phyloP scores from a whole-genome alignment of 1,140 invertebrate species.

The Semibalanus balanoides region DNA sequence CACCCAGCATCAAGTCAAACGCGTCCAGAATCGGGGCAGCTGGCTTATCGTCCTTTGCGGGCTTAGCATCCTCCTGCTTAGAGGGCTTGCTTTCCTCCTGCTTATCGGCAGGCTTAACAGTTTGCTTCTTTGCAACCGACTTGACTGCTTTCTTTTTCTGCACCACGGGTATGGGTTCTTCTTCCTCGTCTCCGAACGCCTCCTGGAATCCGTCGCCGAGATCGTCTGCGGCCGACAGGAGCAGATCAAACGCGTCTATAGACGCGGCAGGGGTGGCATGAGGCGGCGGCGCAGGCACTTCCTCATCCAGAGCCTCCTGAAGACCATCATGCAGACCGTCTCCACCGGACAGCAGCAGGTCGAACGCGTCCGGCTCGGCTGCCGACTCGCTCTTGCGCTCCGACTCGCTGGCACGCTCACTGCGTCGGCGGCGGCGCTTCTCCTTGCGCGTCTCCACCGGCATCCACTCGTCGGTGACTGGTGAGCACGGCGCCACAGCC shows the following conservation, averaged over 20 bases:
- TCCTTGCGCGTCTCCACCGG: background rate
- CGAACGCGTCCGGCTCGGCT: background rate
- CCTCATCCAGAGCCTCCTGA: background rate
- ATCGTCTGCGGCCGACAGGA: background rate
- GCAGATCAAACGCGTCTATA: background rate
- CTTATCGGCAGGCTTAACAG: too few species aligned
- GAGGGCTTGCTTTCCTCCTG: too few species aligned
- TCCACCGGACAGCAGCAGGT: background rate
- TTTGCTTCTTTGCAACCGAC: background rate
- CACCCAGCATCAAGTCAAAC: background rate
- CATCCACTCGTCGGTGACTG: background rate
- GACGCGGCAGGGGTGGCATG: too few species aligned
- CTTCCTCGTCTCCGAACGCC: background rate
- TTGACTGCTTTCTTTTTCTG: too few species aligned
- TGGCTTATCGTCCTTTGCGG: background rate
- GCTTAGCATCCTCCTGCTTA: background rate
- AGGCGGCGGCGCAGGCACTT: background rate
- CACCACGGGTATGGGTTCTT: background rate
- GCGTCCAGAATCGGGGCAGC: background rate
- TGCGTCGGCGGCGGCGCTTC: background rate
- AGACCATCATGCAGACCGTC: background rate
- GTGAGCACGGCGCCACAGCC: background rate
- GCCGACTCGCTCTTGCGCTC: slow-evolving; percentile 1
- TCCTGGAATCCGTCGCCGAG: background rate
- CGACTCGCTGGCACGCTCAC: background rate